These are phyloP conservation scores for Columba guinea DNA, from an alignment of 2,797 vertebrate genomes.

Conservation along the genomic window DNA sequence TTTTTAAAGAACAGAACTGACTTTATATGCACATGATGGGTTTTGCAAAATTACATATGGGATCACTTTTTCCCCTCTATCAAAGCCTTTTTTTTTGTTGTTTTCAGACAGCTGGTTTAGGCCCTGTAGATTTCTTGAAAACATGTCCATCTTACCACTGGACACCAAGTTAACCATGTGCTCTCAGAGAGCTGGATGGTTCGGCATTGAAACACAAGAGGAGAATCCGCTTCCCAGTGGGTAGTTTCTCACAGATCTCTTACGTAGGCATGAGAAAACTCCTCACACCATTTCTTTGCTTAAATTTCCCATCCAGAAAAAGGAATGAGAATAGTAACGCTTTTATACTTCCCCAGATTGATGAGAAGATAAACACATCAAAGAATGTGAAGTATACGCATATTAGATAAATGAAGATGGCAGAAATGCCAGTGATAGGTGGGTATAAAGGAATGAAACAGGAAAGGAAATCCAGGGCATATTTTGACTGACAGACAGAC, in stretches of 20 bases:
- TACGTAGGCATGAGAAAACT: neutral
- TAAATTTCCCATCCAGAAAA: neutral
- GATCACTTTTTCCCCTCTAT: neutral
- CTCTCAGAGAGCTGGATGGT: neutral
- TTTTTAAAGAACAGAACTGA: neutral
- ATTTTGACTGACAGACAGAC: neutral
- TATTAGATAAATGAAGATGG: neutral
- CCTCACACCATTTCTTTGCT: neutral
- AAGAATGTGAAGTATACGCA: neutral
- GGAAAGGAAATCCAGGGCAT: neutral
- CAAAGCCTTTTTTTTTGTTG: neutral
- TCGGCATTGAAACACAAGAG: neutral
- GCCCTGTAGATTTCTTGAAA: neutral
- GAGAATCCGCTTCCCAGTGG: neutral
- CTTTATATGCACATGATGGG: neutral
- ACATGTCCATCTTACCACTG: neutral
- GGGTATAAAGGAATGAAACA: neutral
- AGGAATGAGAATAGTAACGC: neutral
- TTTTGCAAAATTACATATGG: neutral
- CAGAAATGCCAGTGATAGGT: neutral
- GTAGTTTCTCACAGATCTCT: neutral
- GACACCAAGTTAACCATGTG: neutral
- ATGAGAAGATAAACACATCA: neutral
- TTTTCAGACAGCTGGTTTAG: neutral
- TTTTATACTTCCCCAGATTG: rapidly evolving